A percentile compares a stretch with the other conserved stretches of the same genome.
Evolutionary conservation across 2,797 vertebrate species (phyloP).

Genomic region (Megalops cyprinoides): DNA sequence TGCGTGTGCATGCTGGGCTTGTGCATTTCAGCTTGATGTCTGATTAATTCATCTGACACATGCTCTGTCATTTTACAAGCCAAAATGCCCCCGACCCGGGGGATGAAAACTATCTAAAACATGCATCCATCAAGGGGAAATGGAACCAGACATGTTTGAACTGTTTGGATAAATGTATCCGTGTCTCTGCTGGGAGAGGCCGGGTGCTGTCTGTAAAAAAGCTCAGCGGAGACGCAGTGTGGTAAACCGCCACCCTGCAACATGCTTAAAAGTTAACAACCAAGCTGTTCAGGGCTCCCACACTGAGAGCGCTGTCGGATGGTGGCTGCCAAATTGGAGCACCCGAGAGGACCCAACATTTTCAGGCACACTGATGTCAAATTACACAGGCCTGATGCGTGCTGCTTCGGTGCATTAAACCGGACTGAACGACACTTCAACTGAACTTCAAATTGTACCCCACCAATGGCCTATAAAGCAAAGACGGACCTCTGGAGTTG

Average conservation of each 20-base stretch:
- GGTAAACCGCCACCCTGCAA: constrained; percentile 41
- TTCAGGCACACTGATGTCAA: neutral
- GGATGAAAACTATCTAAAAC: too few species aligned
- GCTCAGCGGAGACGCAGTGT: constrained; percentile 43
- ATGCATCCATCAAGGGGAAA: neutral
- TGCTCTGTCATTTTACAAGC: neutral
- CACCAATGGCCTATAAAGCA: too few species aligned
- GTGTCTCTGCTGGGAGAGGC: neutral
- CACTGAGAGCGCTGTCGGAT: neutral
- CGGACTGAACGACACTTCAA: too few species aligned
- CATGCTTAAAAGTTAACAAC: constrained; percentile 46
- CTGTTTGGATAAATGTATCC: neutral
- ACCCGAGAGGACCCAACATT: neutral
- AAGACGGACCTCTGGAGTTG: too few species aligned
- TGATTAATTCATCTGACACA: neutral
- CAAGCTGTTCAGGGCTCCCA: constrained; percentile 24
- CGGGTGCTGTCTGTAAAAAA: neutral
- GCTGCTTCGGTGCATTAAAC: too few species aligned
- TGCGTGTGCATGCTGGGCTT: neutral
- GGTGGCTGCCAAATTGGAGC: neutral
- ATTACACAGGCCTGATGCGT: neutral
- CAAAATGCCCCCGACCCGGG: too few species aligned
- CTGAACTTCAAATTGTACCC: too few species aligned
- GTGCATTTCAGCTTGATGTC: neutral
- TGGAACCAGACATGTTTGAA: neutral